Conservation (phyloP, 1,140 invertebrate species). For the Caenorhabditis tropicalis region DNA sequence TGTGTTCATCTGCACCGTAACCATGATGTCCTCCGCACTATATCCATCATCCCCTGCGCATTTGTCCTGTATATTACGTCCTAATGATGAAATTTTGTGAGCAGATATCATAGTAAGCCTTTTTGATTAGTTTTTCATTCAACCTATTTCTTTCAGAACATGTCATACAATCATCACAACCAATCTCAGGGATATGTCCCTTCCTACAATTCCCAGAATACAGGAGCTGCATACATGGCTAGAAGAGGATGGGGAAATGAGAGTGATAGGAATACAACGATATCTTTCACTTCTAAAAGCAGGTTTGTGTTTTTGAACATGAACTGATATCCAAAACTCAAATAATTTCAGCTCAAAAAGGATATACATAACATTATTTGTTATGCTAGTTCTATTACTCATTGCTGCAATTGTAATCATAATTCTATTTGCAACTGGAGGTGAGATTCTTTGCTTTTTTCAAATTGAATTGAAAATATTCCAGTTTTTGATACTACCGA, state of each 20-base stretch:
- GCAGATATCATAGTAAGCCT: neutral
- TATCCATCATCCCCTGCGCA: neutral
- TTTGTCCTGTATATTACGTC: neutral
- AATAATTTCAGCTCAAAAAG: neutral
- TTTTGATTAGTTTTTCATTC: neutral
- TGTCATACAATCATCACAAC: slow-evolving; percentile 41
- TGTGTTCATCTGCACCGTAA: slow-evolving; percentile 31
- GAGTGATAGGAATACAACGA: slow-evolving; percentile 14
- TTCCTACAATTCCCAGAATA: neutral
- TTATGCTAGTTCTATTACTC: slow-evolving; percentile 35
- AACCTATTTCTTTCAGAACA: neutral
- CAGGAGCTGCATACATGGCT: slow-evolving; percentile 41
- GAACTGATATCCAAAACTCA: neutral
- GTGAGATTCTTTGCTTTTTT: neutral
- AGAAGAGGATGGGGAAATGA: slow-evolving; percentile 46
- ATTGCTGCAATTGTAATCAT: slow-evolving; percentile 47
- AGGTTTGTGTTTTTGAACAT: neutral
- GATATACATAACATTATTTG: slow-evolving; percentile 6
- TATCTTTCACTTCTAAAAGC: neutral
- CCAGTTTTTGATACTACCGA: neutral
- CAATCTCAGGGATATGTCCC: slow-evolving; percentile 29
- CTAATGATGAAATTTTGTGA: slow-evolving; percentile 18
- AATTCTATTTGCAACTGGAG: slow-evolving; percentile 41
- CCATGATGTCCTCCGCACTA: slow-evolving; percentile 30
- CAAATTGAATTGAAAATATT: too few relatives aligned